Base-by-base conservation (phyloP, 1,140 invertebrate genomes). In the Mycetomoellerius zeteki region DNA sequence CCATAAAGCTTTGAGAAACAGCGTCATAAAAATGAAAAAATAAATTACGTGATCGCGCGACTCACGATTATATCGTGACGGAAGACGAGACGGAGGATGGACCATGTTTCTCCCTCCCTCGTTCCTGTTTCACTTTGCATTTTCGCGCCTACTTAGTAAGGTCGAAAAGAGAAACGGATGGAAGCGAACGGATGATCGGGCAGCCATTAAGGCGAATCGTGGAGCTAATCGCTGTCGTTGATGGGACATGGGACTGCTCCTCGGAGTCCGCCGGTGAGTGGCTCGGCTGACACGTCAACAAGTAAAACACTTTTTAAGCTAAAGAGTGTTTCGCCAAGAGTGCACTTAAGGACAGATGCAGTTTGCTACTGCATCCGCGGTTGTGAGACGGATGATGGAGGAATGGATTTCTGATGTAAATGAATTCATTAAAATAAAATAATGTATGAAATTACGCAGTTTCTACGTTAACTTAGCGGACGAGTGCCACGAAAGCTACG, bases 101-200 rank as follows among this genome's bases (percentile, higher is more conserved):
- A 60, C 76, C 65, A 56, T 58, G 43, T 71, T 27, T 27, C 19
- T 14, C 0, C 24, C 30, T n/a, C 14, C n/a, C 1, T 16, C 47
- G n/a, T 58, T 50, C 47, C 64, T 52, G 54, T 85, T 76, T 87
- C 71, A 76, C 72, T 71, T 85, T 21, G 71, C 86, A 87, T 85
- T 85, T 87, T 85, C 81, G 60, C 86, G 72, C 50, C 81, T 58
- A 64, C 71, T 87, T 85, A 85, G 77, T 85, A 87, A 85, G n/a
- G 14, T 75, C 60, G 69, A 87, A 52, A 58, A 50, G 54, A 69
- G 33, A 75, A 58, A 73, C 33, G 43, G 47, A 65, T 72, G 67
- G 78, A 69, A 81, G 69, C 56, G 16, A 47, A 65, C 52, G 60
- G 62, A 65, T 56, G 64, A 86, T 52, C 69, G 67, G 47, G 21